A percentile compares a stretch with the other conserved stretches of the same genome.
These are phyloP conservation scores for Acanthisitta chloris DNA, from an alignment of 2,113 vertebrate species.

Conservation along the genomic window DNA sequence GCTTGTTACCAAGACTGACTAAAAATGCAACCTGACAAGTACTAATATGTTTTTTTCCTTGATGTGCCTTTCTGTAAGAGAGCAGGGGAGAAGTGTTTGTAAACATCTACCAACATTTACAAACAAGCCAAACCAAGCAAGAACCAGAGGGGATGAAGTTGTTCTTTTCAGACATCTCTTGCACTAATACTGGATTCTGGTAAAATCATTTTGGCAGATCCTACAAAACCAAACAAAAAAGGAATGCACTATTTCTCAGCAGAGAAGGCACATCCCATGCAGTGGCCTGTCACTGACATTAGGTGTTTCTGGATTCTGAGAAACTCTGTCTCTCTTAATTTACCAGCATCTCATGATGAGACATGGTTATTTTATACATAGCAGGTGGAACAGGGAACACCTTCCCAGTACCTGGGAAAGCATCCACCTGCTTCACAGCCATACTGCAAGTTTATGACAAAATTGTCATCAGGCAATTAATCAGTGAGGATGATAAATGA, in stretches of 20 bases:
- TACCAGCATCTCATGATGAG: neutral
- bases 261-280: neutral
- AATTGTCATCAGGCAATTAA: neutral
- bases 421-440: neutral
- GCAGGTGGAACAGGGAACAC: neutral
- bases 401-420: neutral
- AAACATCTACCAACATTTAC: neutral
- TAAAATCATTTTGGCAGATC: neutral
- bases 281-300: neutral
- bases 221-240: neutral
- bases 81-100: neutral
- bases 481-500: neutral
- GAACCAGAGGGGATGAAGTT: neutral
- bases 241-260: neutral
- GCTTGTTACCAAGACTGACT: neutral
- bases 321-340: neutral
- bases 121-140: neutral
- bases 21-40: neutral
- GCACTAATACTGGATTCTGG: neutral
- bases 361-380: neutral
- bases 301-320: neutral
- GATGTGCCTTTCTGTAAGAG: neutral
- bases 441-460: neutral
- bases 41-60: neutral
- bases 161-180: neutral